Base-by-base conservation (phyloP, 2,888 invertebrate species). In the Scaptomyza cyrtandrae region DNA sequence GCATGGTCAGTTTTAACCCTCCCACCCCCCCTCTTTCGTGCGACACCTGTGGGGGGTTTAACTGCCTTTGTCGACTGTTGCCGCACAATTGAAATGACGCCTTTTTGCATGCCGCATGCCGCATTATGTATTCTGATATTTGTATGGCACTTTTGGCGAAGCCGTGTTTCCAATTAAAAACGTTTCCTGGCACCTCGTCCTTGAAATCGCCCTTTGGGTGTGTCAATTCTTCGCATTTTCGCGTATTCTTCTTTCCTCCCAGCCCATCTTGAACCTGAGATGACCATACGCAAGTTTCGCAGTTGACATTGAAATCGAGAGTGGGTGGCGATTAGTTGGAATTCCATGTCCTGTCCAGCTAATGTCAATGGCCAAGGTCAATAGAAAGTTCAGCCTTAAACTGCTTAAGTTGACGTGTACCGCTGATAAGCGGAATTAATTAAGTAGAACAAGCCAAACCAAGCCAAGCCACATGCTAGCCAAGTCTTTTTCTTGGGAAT, bases 311-410 rank as follows among this genome's bases (percentile, higher is more conserved):
- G 80, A 83, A 77, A 39, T 29, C 59, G 41, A 16, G 64, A 24
- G 9, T 16, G 53, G 33, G 24, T 37, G 19, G 50, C 24, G n/a
- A 31, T 54, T 70, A 56, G 63, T 35, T 27, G 64, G 70, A 63
- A 60, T 66, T 35, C 66, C 3, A 14, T 11, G 41, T 41, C 16
- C 33, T 29, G 39, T 55, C 52, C 59, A 39, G 39, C 57, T 65
- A 84, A 84, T 86, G 82, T 86, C 85, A 82, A 78, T 81, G 70
- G 63, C 72, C 88, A 83, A 83, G 83, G 83, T 83, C 86, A 83
- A 71, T 46, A 29, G 61, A 10, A 13, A 58, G 75, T 39, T 35
- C 49, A 63, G 41, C 58, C 54, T 49, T 24, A 44, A 56, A 9
- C 58, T 53, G 45, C 54, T 55, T 16, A 16, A 6, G 58, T 7